phyloP scores from a whole-genome alignment of 2,888 invertebrate species.

The Pseudococcus jackbeardsleyi region DNA sequence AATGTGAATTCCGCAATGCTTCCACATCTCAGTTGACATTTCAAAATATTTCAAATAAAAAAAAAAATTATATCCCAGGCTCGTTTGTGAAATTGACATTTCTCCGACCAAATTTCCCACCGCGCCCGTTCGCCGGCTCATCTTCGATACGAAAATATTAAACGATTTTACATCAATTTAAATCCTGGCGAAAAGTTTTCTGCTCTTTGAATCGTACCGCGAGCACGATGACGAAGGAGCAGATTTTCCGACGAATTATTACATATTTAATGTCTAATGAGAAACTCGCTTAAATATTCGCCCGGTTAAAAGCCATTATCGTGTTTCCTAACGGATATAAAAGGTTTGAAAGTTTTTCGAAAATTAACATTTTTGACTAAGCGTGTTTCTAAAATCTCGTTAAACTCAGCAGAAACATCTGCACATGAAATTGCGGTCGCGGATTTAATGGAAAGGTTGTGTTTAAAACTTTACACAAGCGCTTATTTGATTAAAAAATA shows the following conservation, averaged over 20 bases:
- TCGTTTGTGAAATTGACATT: too few species aligned
- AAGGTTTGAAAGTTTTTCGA: constrained; percentile 46
- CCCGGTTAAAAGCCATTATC: constrained; percentile 48
- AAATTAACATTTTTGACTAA: constrained; percentile 55
- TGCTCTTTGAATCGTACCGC: neutral
- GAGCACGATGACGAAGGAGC: neutral
- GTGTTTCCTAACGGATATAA: constrained; percentile 49
- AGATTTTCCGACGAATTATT: constrained; percentile 32
- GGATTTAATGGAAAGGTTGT: constrained; percentile 54
- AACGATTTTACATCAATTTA: constrained; percentile 43
- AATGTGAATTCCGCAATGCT: too few species aligned
- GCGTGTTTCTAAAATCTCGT: constrained; percentile 42
- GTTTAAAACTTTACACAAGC: constrained; percentile 47
- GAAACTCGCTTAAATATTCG: constrained; percentile 44
- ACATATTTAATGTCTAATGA: constrained; percentile 49
- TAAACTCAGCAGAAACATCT: constrained; percentile 32
- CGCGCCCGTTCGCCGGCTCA: too few species aligned
- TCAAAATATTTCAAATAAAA: too few species aligned
- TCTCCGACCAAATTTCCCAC: too few species aligned
- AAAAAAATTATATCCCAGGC: too few species aligned
- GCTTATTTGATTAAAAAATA: constrained; percentile 51
- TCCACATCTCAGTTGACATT: too few species aligned
- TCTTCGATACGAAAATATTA: neutral
- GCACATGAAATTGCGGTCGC: constrained; percentile 50
- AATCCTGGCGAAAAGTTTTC: constrained; percentile 15